Conservation (phyloP, 2,113 vertebrate genomes). For the Prunella fulvescens region DNA sequence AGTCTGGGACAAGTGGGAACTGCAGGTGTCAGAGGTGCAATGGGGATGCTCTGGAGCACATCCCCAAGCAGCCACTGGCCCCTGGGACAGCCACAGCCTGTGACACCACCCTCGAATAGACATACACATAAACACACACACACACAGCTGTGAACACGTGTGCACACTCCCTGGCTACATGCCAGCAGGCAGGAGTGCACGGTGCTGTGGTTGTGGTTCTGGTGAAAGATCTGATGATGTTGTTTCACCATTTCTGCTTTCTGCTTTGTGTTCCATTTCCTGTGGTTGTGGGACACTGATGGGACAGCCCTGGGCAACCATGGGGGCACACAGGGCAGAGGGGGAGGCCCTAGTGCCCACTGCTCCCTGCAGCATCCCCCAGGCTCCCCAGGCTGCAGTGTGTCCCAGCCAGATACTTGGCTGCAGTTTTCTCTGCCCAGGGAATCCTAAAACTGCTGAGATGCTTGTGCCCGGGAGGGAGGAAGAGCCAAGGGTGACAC, state of each 20-base stretch:
- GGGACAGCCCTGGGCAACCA: not conserved
- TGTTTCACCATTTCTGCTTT: not conserved
- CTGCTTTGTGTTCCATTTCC: not conserved
- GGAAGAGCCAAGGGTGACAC: not conserved
- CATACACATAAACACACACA: not conserved
- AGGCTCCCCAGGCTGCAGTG: not conserved
- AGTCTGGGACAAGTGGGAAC: not conserved
- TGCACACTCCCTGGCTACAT: not conserved
- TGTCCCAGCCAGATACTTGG: not conserved
- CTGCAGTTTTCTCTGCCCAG: not conserved
- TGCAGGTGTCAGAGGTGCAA: accelerated
- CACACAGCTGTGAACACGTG: accelerated
- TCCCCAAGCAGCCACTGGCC: not conserved
- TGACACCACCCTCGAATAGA: not conserved
- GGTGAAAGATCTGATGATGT: not conserved
- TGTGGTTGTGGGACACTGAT: accelerated
- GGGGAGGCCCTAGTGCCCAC: not conserved
- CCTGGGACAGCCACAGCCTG: not conserved
- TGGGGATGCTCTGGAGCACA: not conserved
- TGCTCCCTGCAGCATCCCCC: accelerated
- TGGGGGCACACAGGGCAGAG: not conserved
- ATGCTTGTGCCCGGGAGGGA: not conserved
- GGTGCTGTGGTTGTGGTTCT: accelerated
- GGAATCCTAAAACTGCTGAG: not conserved
- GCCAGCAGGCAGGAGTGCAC: not conserved